These are phyloP conservation scores for Prunella strophiata DNA, from an alignment of 2,797 vertebrate genomes.

Conservation along the genomic window DNA sequence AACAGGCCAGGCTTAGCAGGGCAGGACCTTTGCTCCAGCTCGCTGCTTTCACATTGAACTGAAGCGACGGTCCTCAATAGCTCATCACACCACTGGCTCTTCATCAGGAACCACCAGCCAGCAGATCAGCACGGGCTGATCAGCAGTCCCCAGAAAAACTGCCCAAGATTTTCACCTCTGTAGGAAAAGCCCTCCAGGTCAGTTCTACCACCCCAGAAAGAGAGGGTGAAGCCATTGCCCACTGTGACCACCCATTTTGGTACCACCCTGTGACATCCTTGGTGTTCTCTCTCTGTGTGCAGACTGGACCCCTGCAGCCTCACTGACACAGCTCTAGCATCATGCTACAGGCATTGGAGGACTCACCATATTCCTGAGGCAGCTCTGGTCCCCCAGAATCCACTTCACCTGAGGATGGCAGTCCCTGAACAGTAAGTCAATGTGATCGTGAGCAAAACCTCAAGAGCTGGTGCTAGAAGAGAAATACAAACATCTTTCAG, in stretches of 20 bases:
- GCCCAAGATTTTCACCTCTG: background rate
- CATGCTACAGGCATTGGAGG: rapidly evolving
- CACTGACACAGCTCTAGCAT: background rate
- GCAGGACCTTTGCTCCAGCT: slow-evolving; percentile 32
- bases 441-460: background rate
- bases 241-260: background rate
- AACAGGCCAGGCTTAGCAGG: background rate
- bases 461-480: background rate
- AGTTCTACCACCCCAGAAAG: background rate
- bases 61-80: background rate
- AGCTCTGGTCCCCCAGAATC: background rate
- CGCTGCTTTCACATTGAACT: background rate
- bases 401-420: background rate
- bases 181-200: background rate
- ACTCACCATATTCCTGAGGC: background rate
- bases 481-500: background rate
- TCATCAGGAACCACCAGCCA: background rate
- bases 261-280: background rate
- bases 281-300: background rate
- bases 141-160: background rate
- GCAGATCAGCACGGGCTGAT: background rate
- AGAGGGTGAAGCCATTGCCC: background rate
- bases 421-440: rapidly evolving
- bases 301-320: background rate
- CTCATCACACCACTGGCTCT: rapidly evolving